Base-by-base conservation (phyloP, 2,113 vertebrate genomes). In the Aegotheles bennettii region DNA sequence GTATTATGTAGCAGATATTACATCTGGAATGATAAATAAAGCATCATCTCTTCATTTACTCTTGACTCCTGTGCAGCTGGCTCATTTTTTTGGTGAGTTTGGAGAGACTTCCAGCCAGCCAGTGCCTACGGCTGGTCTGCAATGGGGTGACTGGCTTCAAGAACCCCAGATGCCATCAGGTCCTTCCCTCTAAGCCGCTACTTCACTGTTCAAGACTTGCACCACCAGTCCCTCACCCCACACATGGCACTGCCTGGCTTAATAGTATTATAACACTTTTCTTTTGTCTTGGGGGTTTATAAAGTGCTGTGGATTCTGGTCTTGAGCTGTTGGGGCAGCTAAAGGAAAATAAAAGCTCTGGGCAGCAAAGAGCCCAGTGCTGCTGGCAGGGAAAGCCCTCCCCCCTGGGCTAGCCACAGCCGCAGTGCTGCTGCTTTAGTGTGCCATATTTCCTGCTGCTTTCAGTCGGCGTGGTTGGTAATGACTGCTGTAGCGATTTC, bases 381-480 rank as follows among this genome's bases (percentile, higher is more conserved):
- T n/a, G n/a, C n/a, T n/a, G n/a, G n/a, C n/a, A n/a, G n/a, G n/a
- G n/a, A n/a, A n/a, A n/a, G n/a, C n/a, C n/a, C n/a, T n/a, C n/a
- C n/a, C n/a, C n/a, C n/a, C n/a, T n/a, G n/a, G n/a, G n/a, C n/a
- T n/a, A n/a, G 42, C 42, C 42, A 42, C n/a, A n/a, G 42, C 11
- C 15, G 42, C 42, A 42, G 42, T 15, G 15, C 25, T 3, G 2
- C 38, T 29, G 31, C 51, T 56, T 67, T 54, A 38, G 7, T 2
- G 3, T 29, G 21, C 38, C 1, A 0, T 16, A 36, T 61, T 61
- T 71, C 3, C 1, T 36, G 29, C n/a, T 2, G 17, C 36, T 73
- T 61, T 51, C 25, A 42, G 54, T 36, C 2, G 0, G 25, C 1
- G 1, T 2, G 0, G 50, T 51, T 2, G 3, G 59, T 21, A 63